A percentile compares a stretch with the other conserved stretches of the same genome.
phyloP scores from a whole-genome alignment of 2,113 vertebrate species.

The Phylloscopus whistleri region DNA sequence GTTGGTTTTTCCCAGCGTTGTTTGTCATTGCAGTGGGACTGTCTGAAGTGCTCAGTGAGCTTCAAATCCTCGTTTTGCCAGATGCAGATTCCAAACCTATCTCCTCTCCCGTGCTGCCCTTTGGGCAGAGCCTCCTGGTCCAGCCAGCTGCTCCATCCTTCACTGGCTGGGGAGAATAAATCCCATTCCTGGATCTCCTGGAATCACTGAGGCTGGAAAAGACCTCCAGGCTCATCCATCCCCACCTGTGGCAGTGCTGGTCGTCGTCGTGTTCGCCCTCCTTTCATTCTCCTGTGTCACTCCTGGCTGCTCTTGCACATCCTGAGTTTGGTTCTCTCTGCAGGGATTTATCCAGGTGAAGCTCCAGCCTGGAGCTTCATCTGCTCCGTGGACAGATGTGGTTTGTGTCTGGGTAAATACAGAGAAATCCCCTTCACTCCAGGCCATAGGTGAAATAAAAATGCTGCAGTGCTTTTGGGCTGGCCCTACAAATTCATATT shows the following conservation, averaged over 20 bases:
- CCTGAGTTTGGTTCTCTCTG: not conserved
- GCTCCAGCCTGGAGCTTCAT: not conserved
- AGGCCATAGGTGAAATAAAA: not conserved
- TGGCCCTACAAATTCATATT: too few species aligned
- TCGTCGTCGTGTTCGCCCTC: not conserved
- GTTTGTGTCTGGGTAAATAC: not conserved
- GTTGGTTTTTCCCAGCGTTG: fast-evolving
- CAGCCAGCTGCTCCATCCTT: not conserved
- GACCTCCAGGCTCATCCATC: not conserved
- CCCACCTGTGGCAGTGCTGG: not conserved
- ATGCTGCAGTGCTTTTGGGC: not conserved
- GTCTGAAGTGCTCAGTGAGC: not conserved
- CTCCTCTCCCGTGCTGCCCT: not conserved
- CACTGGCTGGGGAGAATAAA: not conserved
- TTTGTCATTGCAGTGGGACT: not conserved
- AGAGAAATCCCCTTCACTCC: not conserved
- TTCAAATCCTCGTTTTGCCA: not conserved
- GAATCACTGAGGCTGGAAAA: not conserved
- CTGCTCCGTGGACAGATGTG: not conserved
- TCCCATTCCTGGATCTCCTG: not conserved
- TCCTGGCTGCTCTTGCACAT: not conserved
- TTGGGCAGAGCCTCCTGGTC: not conserved
- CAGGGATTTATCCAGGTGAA: not conserved
- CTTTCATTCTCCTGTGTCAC: fast-evolving
- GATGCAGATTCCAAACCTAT: not conserved